Evolutionary conservation across 37 sponge, comb jelly and placozoan species (phyloP).

Genomic region (Petrosia ficiformis): DNA sequence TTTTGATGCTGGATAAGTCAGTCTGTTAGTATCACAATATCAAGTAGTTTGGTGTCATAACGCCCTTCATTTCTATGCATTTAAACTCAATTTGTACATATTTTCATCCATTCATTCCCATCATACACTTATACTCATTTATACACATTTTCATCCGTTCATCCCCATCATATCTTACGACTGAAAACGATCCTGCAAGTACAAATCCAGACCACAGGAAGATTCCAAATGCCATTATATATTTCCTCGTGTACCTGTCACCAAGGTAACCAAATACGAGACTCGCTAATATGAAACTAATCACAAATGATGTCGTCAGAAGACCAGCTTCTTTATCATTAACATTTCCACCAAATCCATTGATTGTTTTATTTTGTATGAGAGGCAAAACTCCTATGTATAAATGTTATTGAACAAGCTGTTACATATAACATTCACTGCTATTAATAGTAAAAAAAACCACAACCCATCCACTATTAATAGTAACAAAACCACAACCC

Average conservation of each 20-base stretch:
- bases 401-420: not conserved
- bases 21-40: too few relatives aligned
- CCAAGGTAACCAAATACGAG: constrained; percentile 95
- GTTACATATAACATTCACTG: not conserved
- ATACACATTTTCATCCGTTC: too few relatives aligned
- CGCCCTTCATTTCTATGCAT: too few relatives aligned
- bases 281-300: constrained; percentile 86
- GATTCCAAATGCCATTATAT: constrained; percentile 82
- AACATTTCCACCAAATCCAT: constrained; percentile 42
- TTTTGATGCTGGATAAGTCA: too few relatives aligned
- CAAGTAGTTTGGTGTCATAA: too few relatives aligned
- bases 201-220: constrained; percentile 88
- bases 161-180: constrained; percentile 53
- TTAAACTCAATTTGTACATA: too few relatives aligned
- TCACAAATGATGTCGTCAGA: constrained; percentile 90
- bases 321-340: constrained; percentile 68
- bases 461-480: too few relatives aligned
- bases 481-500: too few relatives aligned
- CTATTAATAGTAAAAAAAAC: too few relatives aligned
- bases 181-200: constrained; percentile 81
- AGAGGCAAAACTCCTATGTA: constrained; percentile 39
- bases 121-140: too few relatives aligned
- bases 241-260: constrained; percentile 85
- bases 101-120: too few relatives aligned
- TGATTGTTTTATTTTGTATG: constrained; percentile 18